Base-by-base conservation (phyloP, 1,140 invertebrate genomes). In the Drosophila seguyi region DNA sequence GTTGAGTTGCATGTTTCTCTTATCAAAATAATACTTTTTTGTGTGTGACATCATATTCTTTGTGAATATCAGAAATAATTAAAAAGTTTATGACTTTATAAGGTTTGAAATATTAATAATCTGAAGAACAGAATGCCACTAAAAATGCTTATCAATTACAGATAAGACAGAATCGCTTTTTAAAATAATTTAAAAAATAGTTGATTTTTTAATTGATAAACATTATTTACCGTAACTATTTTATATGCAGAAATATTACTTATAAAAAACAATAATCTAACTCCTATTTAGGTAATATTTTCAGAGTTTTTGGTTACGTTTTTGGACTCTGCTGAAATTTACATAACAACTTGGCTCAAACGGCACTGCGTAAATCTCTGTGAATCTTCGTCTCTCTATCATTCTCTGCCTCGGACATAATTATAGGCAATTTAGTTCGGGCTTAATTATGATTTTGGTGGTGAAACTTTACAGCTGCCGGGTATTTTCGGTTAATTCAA, bases 391-490 rank as follows among this genome's bases (percentile, higher is more conserved):
- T 20, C 20, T 74, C 31, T 65, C 27, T 55, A n/a, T 73, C 25
- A 50, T 52, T 39, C 58, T 27, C 31, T 52, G 10, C 38, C 67
- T 47, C 68, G 62, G 48, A 56, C 65, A 69, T 88, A 83, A 88
- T 87, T 87, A 84, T 78, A 58, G 59, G 52, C 63, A 55, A 66
- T 82, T 87, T 86, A 69, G 74, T 34, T 44, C 25, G 53, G 68
- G 48, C 47, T 55, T 76, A 78, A 78, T 71, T 78, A 78, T 55
- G 41, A 38, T 65, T 53, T 75, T 63, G 58, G 48, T 69, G 76
- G 84, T 80, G 83, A 87, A 87, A 88, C 79, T 84, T 80, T 50
- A 58, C 68, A 53, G 65, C 73, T 60, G 61, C 27, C 62, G 69
- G 39, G 38, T 57, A 55, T 55, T 61, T 65, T 59, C 20, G 20